Conservation (phyloP, 2,113 vertebrate species). For the Sinocyclocheilus grahami region DNA sequence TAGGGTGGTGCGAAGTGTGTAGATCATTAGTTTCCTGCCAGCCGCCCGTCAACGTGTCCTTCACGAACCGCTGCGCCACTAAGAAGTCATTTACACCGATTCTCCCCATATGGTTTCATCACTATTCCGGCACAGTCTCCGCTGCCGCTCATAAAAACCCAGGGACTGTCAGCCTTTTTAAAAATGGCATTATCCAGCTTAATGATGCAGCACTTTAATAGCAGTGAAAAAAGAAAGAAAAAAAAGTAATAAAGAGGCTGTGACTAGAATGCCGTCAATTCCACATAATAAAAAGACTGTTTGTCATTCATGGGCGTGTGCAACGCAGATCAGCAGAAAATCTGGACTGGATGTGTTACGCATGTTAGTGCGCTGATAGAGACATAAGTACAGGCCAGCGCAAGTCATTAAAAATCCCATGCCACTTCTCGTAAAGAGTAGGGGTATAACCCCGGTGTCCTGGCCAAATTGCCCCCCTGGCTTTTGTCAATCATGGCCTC, state of each 20-base stretch:
- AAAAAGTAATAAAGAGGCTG: constrained; percentile 66
- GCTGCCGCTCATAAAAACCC: constrained; percentile 63
- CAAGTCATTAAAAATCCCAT: too few relatives aligned
- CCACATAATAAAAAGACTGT: constrained; percentile 75
- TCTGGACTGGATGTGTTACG: constrained; percentile 58
- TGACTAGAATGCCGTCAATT: constrained; percentile 74
- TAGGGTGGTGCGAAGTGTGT: constrained; percentile 65
- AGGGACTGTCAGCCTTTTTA: constrained; percentile 67
- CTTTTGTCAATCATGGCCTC: too few relatives aligned
- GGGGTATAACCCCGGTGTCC: too few relatives aligned
- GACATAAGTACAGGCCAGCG: too few relatives aligned
- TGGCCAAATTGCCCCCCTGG: too few relatives aligned
- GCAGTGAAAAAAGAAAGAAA: constrained; percentile 55
- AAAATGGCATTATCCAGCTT: constrained; percentile 74
- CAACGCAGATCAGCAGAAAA: constrained; percentile 65
- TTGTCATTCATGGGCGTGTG: constrained; percentile 74
- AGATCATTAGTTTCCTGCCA: constrained; percentile 77
- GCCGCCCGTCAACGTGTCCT: constrained; percentile 78
- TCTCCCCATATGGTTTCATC: constrained; percentile 79
- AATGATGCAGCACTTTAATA: constrained; percentile 78
- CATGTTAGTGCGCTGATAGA: constrained; percentile 44
- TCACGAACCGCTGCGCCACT: constrained; percentile 81
- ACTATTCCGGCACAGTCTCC: constrained; percentile 63
- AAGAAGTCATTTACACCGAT: constrained; percentile 80
- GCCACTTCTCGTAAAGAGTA: too few relatives aligned